Conservation (phyloP, 64 coral and sea anemone genomes). For the Stylophora pistillata region DNA sequence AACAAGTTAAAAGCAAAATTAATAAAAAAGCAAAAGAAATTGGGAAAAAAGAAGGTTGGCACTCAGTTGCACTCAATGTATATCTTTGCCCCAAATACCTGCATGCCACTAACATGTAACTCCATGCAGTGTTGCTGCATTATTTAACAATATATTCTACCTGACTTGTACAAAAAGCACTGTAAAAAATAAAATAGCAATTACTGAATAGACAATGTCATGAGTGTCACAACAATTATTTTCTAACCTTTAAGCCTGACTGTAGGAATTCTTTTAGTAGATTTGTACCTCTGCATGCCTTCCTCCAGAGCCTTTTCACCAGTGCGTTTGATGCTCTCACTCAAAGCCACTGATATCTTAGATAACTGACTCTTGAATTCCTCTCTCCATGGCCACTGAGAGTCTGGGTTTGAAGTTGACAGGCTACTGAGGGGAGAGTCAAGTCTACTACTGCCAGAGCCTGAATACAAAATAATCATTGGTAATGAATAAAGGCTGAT, state of each 20-base stretch:
- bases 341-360: constrained; percentile 55
- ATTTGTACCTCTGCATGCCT: constrained; percentile 19
- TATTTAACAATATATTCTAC: too few species aligned
- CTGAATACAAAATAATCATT: not conserved
- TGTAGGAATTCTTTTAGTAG: not conserved
- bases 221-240: not conserved
- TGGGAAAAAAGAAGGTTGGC: too few species aligned
- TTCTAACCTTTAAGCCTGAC: constrained; percentile 51
- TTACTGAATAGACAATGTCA: not conserved
- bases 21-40: too few species aligned
- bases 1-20: not conserved
- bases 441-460: constrained; percentile 13
- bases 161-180: not conserved
- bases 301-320: constrained; percentile 62
- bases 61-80: too few species aligned
- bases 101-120: too few species aligned
- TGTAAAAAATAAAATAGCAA: too few species aligned
- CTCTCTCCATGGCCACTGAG: constrained; percentile 58
- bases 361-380: constrained; percentile 65
- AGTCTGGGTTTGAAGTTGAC: not conserved
- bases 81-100: too few species aligned
- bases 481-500: too few species aligned
- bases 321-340: constrained; percentile 41
- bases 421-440: not conserved
- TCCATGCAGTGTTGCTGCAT: too few species aligned